Evolutionary conservation across 2,113 vertebrate genomes (phyloP), one percentile per base, ranked within the genome.

Genomic region (Sinocyclocheilus maitianheensis): DNA sequence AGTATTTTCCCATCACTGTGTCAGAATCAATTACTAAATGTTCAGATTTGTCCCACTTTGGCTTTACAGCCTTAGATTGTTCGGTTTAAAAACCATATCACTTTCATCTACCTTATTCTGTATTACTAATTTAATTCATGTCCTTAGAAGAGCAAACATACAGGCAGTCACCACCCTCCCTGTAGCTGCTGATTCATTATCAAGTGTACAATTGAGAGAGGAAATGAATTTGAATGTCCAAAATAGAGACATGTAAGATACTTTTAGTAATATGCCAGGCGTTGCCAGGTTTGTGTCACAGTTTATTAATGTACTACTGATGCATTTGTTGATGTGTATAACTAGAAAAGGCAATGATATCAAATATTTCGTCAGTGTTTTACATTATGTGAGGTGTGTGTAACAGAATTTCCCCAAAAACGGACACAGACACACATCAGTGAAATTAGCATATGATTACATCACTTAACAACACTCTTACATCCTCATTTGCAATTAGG

Each of bases 191-290:
- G 40, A 81, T 83, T 89, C 75, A 85, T 55, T 24, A 67, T 84
- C 46, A 55, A 86, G 69, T 20, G 77, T 85, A 11, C 69, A 43
- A 34, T 55, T 74, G 51, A 82, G 75, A 81, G 12, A 6, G 89
- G 92, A 89, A 89, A 87, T 11, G 53, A 14, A 84, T 69, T 40
- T 88, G 77, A 87, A 92, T 89, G 90, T 87, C 51, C 7, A n/a
- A 81, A 90, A 84, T 79, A 85, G 89, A 89, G 63, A 87, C 13
- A 26, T 63, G 14, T n/a, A 6, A 65, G 22, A 43, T 26, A 5
- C n/a, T 48, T 80, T 81, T 26, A 65, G 60, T 2, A 9, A 18
- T 18, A 60, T 60, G 58, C 22, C 0, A 22, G 58, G 13, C 62
- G 1, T 34, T 34, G 30, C 30, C 30, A 34, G 2, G 5, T 75